phyloP scores from a whole-genome alignment of 2,113 vertebrate genomes.

The Anhinga rufa region DNA sequence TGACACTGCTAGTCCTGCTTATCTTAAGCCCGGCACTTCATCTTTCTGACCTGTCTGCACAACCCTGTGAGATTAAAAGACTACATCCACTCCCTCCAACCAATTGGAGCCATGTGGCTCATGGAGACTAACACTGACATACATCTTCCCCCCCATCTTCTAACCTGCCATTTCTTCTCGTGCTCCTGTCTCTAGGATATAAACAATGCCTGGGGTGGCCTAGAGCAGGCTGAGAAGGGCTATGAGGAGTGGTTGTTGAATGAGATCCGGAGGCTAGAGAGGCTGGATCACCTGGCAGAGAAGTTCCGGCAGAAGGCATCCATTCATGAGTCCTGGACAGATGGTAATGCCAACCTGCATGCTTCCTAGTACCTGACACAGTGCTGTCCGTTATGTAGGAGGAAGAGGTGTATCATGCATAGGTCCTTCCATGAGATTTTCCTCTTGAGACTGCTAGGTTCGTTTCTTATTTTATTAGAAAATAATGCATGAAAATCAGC shows the following conservation, averaged over 20 bases:
- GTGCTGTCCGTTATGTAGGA: background rate
- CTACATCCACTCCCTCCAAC: background rate
- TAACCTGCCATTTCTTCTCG: background rate
- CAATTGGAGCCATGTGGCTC: background rate
- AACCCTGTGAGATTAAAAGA: background rate
- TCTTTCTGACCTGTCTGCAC: background rate
- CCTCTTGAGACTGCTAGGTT: background rate
- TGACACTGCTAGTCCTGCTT: background rate
- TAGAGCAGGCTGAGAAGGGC: conserved; percentile 97
- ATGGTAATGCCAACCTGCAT: conserved; percentile 74
- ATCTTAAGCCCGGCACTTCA: background rate
- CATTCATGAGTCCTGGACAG: conserved; percentile 97
- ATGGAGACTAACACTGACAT: background rate
- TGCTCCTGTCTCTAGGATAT: conserved; percentile 80
- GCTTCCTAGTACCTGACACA: background rate
- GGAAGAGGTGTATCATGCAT: background rate
- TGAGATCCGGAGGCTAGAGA: conserved; percentile 94
- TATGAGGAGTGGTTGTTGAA: conserved; percentile 98
- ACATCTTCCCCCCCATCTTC: background rate
- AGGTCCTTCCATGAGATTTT: background rate
- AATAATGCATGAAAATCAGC: background rate
- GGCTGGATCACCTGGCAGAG: conserved; percentile 96
- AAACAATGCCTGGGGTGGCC: conserved; percentile 90
- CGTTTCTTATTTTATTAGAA: background rate
- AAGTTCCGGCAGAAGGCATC: conserved; percentile 98